phyloP scores from a whole-genome alignment of 2,113 vertebrate species.

The Halichoeres trimaculatus region DNA sequence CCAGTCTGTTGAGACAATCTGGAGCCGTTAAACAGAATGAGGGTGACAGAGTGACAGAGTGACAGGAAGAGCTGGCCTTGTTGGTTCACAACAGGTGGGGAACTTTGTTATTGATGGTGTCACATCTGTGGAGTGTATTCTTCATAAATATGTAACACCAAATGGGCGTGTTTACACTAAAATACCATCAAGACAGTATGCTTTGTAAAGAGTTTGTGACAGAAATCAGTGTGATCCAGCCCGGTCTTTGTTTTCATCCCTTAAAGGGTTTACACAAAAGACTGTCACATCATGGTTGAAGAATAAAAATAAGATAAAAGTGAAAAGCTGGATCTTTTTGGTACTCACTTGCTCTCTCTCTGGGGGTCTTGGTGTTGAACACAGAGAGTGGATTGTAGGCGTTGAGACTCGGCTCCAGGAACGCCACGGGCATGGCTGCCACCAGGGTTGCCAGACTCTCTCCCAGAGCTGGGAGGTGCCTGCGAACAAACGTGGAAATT shows the following conservation, averaged over 20 bases:
- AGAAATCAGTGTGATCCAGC: background rate
- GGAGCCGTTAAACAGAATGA: background rate
- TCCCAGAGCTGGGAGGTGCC: conserved; percentile 93
- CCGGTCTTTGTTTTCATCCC: too few relatives aligned
- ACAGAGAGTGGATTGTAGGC: conserved; percentile 92
- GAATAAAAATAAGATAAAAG: background rate
- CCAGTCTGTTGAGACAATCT: too few relatives aligned
- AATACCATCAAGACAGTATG: background rate
- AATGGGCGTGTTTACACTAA: background rate
- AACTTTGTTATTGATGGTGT: background rate
- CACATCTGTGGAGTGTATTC: background rate
- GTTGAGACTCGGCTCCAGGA: conserved; percentile 94
- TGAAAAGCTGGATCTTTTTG: background rate
- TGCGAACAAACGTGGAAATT: conserved; percentile 60
- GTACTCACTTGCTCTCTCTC: conserved; percentile 94
- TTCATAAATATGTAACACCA: background rate
- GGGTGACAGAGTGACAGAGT: background rate
- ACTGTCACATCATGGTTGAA: background rate
- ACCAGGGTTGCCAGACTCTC: conserved; percentile 94
- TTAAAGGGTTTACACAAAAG: background rate
- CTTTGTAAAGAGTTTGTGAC: background rate
- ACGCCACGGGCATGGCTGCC: conserved; percentile 95
- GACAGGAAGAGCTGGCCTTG: background rate
- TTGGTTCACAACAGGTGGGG: background rate
- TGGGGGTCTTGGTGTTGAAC: conserved; percentile 95